phyloP scores from a whole-genome alignment of 2,797 vertebrate genomes.

The Glyptemys insculpta region DNA sequence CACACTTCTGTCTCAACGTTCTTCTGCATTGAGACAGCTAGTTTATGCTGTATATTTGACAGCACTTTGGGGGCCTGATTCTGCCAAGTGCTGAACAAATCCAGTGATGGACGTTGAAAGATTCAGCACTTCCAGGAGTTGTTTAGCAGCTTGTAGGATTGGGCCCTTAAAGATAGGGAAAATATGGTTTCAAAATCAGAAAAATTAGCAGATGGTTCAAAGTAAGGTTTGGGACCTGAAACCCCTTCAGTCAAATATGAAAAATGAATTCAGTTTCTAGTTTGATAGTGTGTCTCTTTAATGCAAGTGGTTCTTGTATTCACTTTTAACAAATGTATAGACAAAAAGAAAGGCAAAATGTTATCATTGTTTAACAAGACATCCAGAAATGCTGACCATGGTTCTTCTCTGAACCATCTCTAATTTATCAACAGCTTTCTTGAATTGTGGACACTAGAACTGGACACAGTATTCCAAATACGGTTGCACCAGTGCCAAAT shows the following conservation, averaged over 20 bases:
- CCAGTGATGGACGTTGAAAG: not conserved
- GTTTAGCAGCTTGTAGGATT: not conserved
- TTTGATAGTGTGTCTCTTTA: slow-evolving; percentile 31
- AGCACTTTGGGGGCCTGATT: not conserved
- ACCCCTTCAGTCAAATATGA: not conserved
- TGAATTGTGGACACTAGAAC: no score
- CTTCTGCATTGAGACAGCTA: not conserved
- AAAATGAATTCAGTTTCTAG: slow-evolving; percentile 23
- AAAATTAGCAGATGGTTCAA: slow-evolving; percentile 69
- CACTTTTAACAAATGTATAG: slow-evolving; percentile 47
- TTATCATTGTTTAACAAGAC: slow-evolving; percentile 61
- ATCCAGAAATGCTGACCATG: slow-evolving; percentile 13
- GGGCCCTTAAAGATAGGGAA: slow-evolving; percentile 13
- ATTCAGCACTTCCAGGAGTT: not conserved
- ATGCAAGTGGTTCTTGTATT: slow-evolving; percentile 25
- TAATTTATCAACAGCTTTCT: no score
- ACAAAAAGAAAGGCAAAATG: not conserved
- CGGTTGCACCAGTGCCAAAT: no score
- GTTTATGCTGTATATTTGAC: not conserved
- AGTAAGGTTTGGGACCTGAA: slow-evolving; percentile 57
- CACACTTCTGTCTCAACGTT: rapidly evolving
- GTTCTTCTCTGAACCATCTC: no score
- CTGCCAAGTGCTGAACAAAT: not conserved
- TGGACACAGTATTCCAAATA: no score
- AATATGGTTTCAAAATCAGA: slow-evolving; percentile 35